Percentiles rank a stretch among this genome's conserved stretches.
phyloP scores from a whole-genome alignment of 2,797 vertebrate species.

The Phrynocephalus guinanensis region DNA sequence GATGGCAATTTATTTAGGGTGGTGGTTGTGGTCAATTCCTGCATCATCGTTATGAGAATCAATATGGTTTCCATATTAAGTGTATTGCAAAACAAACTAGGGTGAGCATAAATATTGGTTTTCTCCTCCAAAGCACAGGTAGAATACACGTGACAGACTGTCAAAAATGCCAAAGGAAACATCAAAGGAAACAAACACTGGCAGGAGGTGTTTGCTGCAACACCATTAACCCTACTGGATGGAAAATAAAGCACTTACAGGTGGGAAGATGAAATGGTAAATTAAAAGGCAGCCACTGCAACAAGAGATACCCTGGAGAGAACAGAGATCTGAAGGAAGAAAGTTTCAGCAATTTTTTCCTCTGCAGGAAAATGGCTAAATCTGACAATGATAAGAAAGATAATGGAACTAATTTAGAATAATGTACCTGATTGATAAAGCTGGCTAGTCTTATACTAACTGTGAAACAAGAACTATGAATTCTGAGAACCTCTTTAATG shows the following conservation, averaged over 20 bases:
- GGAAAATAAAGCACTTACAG: background rate
- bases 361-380: slow-evolving; percentile 2
- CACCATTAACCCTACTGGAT: background rate
- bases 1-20: background rate
- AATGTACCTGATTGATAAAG: slow-evolving; percentile 22
- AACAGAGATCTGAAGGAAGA: background rate
- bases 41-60: background rate
- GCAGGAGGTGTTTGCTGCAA: background rate
- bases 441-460: background rate
- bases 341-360: background rate
- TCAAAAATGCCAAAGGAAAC: background rate
- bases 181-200: background rate
- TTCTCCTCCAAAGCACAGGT: background rate
- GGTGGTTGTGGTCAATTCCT: background rate
- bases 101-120: background rate
- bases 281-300: background rate
- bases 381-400: background rate
- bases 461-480: background rate
- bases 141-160: background rate
- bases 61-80: background rate
- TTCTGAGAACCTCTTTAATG: slow-evolving; percentile 20
- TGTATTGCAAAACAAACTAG: background rate
- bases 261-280: background rate
- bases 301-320: background rate
- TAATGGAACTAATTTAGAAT: slow-evolving; percentile 7